Conservation (phyloP, 2,113 vertebrate genomes). For the Tonatia bakeri region DNA sequence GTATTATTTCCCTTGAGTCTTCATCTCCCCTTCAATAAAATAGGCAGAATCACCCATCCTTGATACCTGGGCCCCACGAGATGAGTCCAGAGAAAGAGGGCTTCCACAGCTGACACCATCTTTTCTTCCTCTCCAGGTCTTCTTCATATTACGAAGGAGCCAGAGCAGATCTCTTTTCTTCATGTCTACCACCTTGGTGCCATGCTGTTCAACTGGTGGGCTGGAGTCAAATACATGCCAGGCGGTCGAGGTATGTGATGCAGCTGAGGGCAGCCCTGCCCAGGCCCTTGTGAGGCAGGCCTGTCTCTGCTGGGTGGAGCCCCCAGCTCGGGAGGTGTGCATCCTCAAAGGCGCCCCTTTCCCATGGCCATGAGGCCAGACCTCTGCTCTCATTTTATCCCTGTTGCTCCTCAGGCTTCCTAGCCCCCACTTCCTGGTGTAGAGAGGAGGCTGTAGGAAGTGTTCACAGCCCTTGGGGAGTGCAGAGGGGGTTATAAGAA, state of each 20-base stretch:
- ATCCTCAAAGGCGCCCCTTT: neutral
- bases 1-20: neutral
- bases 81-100: neutral
- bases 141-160: neutral
- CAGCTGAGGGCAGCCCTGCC: neutral
- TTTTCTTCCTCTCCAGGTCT: neutral
- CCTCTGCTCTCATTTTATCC: neutral
- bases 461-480: neutral
- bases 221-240: too few relatives aligned
- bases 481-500: accelerated
- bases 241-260: neutral
- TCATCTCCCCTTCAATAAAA: neutral
- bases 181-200: neutral
- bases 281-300: neutral
- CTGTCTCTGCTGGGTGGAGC: neutral
- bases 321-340: too few relatives aligned
- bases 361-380: neutral
- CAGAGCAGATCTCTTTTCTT: neutral
- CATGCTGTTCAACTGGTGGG: neutral
- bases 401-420: neutral
- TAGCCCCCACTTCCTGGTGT: neutral
- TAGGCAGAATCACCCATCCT: neutral
- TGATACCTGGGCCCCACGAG: neutral
- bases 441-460: neutral
- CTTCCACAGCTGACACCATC: accelerated